Base-by-base conservation (phyloP, 2,888 invertebrate genomes). In the Oscheius onirici region DNA sequence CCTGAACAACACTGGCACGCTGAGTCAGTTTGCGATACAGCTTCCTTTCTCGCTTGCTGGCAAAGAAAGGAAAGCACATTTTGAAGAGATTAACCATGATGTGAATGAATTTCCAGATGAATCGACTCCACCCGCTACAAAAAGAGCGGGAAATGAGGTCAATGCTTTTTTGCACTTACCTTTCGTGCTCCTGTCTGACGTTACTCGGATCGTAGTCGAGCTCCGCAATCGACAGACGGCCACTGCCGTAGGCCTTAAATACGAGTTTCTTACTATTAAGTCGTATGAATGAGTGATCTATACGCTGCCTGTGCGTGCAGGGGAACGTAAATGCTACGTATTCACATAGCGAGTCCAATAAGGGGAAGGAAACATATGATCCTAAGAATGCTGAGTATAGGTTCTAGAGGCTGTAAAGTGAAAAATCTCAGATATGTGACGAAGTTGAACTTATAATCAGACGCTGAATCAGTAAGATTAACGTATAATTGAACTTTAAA, bases 161-260 rank as follows among this genome's bases (percentile, higher is more conserved):
- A 17, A 22, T 22, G 1, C 17, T 49, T 15, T 10, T 17, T 49
- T 49, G 49, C 24, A 24, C 28, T 63, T 40, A 58, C 58, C 58
- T 58, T 10, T 26, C 17, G 15, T 15, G 44, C 15, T 58, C 6
- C 58, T 28, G 58, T 15, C 13, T 49, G 22, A 24, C 26, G 17
- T 57, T 58, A 15, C 41, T 15, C 26, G 69, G 54, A 11, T 74
- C 71, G 26, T 71, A 68, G 60, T 77, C 76, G 26, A 80, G 69
- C 22, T 80, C 78, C 60, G 73, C 74, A 61, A 80, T 80, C 10
- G 77, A 77, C 17, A 80, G 55, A 11, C 80, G 68, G 2, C 80
- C 80, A 41, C 77, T 76, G 26, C 77, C 80, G 72, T 80, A 80
- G 0, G 78, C 78, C 77, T 78, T 57, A 26, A 77, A 70, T 13